These are phyloP conservation scores for Morone chrysops DNA, from an alignment of 2,113 vertebrate genomes.

Conservation along the genomic window DNA sequence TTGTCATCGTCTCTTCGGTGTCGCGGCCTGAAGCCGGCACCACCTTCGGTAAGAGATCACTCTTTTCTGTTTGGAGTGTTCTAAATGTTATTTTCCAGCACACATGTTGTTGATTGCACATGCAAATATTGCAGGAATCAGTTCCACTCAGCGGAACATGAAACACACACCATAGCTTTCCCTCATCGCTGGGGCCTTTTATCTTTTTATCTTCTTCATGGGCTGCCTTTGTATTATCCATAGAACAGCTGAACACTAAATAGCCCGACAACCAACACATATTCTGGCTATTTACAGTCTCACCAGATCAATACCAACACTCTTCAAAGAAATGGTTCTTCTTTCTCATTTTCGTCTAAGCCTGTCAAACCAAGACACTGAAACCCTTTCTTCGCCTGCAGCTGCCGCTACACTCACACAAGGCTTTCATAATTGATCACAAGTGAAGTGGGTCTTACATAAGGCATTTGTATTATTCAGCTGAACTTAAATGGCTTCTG, in stretches of 20 bases:
- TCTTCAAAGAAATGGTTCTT: slow-evolving; percentile 67
- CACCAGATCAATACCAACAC: slow-evolving; percentile 67
- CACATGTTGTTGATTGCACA: slow-evolving; percentile 3
- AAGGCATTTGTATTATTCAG: slow-evolving; percentile 78
- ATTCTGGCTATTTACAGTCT: slow-evolving; percentile 70
- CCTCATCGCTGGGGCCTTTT: slow-evolving; percentile 52
- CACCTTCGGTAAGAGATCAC: slow-evolving; percentile 92
- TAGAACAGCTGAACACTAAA: slow-evolving; percentile 52
- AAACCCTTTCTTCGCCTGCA: slow-evolving; percentile 67
- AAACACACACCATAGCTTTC: slow-evolving; percentile 50
- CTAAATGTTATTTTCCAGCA: neutral
- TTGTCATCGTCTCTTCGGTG: slow-evolving; percentile 98
- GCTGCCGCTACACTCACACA: slow-evolving; percentile 62
- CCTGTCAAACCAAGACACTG: slow-evolving; percentile 63
- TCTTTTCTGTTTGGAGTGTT: neutral
- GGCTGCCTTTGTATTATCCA: slow-evolving; percentile 44
- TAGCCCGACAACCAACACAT: slow-evolving; percentile 52
- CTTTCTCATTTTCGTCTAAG: slow-evolving; percentile 64
- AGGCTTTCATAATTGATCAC: slow-evolving; percentile 80
- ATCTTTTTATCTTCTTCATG: slow-evolving; percentile 53
- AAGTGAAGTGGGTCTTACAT: slow-evolving; percentile 73
- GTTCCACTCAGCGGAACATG: slow-evolving; percentile 46
- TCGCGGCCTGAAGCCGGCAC: slow-evolving; percentile 96
- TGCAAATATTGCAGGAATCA: neutral
- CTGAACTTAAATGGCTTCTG: slow-evolving; percentile 72